These are phyloP conservation scores for Alloscopus bannaensis DNA, from an alignment of 2,888 invertebrate species.

Conservation along the genomic window DNA sequence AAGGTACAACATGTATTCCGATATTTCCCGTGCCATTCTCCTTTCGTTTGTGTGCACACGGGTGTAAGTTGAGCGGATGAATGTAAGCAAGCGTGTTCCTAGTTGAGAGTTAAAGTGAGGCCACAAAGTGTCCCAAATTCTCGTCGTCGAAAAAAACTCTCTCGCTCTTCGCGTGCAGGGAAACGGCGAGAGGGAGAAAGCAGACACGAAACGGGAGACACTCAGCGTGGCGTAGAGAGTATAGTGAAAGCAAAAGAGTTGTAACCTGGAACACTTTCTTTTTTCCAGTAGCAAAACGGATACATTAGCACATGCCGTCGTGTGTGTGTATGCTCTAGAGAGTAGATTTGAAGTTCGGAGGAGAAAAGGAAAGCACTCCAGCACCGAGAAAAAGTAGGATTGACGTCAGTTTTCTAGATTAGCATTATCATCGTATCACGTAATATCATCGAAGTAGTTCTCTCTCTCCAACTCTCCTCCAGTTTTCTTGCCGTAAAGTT, in stretches of 20 bases:
- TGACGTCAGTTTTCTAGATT: conserved; percentile 62
- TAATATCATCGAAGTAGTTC: conserved; percentile 22
- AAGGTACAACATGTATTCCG: no score
- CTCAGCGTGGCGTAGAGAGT: no score
- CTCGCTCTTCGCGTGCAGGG: background rate
- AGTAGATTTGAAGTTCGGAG: conserved; percentile 19
- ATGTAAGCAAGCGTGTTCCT: background rate
- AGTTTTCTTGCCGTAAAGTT: background rate
- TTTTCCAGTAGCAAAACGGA: background rate
- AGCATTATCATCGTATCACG: conserved; percentile 59
- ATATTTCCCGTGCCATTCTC: background rate
- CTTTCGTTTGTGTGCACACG: background rate
- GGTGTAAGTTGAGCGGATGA: background rate
- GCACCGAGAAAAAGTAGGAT: conserved; percentile 43
- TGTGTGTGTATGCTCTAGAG: background rate
- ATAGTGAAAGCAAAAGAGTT: background rate
- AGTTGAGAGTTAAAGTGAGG: conserved; percentile 7
- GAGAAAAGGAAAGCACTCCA: background rate
- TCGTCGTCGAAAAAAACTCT: background rate
- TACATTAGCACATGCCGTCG: background rate
- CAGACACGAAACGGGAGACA: background rate
- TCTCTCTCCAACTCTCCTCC: conserved; percentile 1
- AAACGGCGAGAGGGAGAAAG: background rate
- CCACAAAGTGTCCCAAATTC: conserved; percentile 12
- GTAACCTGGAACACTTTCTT: background rate